Evolutionary conservation across 2,797 vertebrate species (phyloP).

Genomic region (Sebastolobus alascanus): DNA sequence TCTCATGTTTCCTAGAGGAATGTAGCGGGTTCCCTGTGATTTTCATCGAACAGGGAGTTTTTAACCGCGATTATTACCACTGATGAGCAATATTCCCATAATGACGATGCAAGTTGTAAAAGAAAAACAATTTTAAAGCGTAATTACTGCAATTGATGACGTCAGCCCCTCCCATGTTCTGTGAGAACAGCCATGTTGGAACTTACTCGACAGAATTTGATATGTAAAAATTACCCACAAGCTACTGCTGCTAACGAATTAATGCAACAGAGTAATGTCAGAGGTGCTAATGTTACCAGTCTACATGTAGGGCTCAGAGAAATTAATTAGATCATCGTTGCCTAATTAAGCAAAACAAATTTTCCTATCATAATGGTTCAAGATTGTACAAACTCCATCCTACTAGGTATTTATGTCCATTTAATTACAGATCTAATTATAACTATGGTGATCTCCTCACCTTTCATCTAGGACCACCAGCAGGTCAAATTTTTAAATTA

Average conservation of each 20-base stretch:
- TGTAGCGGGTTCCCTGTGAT: slow-evolving; percentile 24
- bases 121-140: slow-evolving; percentile 12
- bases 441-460: too few relatives aligned
- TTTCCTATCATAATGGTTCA: neutral
- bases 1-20: slow-evolving; percentile 61
- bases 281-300: neutral
- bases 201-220: slow-evolving; percentile 4
- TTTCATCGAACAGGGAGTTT: slow-evolving; percentile 29
- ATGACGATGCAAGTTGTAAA: neutral
- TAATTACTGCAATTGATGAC: slow-evolving; percentile 41
- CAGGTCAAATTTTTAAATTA: too few relatives aligned
- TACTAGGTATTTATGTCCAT: too few relatives aligned
- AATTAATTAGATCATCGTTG: slow-evolving; percentile 6
- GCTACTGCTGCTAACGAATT: neutral
- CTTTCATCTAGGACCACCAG: too few relatives aligned
- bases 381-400: too few relatives aligned
- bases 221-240: neutral
- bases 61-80: slow-evolving; percentile 1
- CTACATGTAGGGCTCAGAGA: neutral
- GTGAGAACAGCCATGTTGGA: neutral
- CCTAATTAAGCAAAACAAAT: neutral
- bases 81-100: slow-evolving; percentile 43
- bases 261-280: neutral
- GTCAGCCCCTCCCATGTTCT: neutral
- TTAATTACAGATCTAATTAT: too few relatives aligned